These are phyloP conservation scores for Campoplex nolae DNA, from an alignment of 2,888 invertebrate genomes.

Conservation along the genomic window DNA sequence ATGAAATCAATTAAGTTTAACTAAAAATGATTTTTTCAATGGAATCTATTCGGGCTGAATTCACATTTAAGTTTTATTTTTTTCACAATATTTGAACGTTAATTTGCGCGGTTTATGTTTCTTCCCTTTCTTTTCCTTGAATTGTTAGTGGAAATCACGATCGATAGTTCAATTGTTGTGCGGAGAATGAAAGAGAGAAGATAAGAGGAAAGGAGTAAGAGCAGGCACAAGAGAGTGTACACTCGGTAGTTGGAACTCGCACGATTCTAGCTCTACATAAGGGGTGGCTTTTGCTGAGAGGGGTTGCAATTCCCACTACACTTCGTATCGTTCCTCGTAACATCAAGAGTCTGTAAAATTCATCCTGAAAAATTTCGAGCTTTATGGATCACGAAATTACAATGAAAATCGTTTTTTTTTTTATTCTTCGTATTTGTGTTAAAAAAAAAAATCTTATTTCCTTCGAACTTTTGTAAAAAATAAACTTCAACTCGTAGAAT, in stretches of 20 bases:
- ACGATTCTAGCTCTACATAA: slow-evolving; percentile 37
- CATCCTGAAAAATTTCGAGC: too few relatives aligned
- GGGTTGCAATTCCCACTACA: slow-evolving; percentile 15
- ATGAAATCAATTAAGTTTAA: too few relatives aligned
- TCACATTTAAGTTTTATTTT: not conserved
- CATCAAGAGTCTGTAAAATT: not conserved
- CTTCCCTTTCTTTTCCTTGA: not conserved
- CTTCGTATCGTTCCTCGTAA: not conserved
- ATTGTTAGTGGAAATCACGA: slow-evolving; percentile 53
- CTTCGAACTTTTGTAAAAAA: not conserved
- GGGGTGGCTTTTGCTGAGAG: slow-evolving; percentile 53
- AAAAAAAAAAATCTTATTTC: not conserved
- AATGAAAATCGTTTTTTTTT: not conserved
- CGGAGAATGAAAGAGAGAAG: not conserved
- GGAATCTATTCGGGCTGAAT: not conserved
- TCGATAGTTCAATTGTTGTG: slow-evolving; percentile 44
- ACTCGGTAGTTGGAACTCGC: slow-evolving; percentile 46
- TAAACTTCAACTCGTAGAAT: too few relatives aligned
- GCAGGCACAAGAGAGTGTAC: slow-evolving; percentile 28
- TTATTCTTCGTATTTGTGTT: too few relatives aligned
- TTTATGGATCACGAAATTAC: not conserved
- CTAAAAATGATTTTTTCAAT: too few relatives aligned
- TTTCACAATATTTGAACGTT: not conserved
- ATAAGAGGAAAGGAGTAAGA: slow-evolving; percentile 7
- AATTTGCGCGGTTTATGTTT: not conserved